Evolutionary conservation across 2,888 invertebrate genomes (phyloP), one percentile per base, ranked within the genome.

Genomic region (Linnaemya vulpina): DNA sequence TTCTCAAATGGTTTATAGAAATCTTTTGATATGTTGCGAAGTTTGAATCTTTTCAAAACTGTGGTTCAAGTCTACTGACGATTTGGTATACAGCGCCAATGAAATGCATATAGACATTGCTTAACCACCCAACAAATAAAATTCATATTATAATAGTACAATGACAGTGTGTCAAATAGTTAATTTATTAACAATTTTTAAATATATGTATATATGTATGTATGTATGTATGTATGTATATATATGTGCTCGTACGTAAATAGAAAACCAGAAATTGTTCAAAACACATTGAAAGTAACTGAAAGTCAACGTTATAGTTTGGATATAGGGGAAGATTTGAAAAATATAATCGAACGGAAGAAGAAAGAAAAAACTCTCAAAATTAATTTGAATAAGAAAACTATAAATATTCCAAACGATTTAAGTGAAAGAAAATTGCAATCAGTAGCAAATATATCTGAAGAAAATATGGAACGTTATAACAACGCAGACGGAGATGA

Each of bases 261-360:
- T 30, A 88, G 87, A 38, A 85, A 86, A 73, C 82, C 86, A 38
- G 74, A 65, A 55, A 25, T 83, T 11, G 71, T 87, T 9, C 49
- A 67, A n/a, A 58, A 75, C 13, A 25, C 65, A 1, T 43, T 58
- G 8, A 30, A 84, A 15, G 30, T 67, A 17, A 75, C 30, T 13
- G 60, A 86, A 83, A 77, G 84, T 9, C 87, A 88, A 30, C 89
- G 91, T 25, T 88, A 87, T 40, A 91, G 90, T 60, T 85, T 90
- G 53, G 89, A 89, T 40, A 86, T 92, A 60, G 86, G 87, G 0
- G 86, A 89, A 58, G 91, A 91, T 68, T 88, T 91, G 17, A 86
- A 87, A 20, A 86, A 77, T 3, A 86, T 88, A 73, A 84, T 89
- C 9, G 87, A 89, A 79, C 86, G 87, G 17, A 88, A 86, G 30